A percentile compares a stretch with the other conserved stretches of the same genome.
Evolutionary conservation across 2,888 invertebrate genomes (phyloP).

Genomic region (Tipula confusa): DNA sequence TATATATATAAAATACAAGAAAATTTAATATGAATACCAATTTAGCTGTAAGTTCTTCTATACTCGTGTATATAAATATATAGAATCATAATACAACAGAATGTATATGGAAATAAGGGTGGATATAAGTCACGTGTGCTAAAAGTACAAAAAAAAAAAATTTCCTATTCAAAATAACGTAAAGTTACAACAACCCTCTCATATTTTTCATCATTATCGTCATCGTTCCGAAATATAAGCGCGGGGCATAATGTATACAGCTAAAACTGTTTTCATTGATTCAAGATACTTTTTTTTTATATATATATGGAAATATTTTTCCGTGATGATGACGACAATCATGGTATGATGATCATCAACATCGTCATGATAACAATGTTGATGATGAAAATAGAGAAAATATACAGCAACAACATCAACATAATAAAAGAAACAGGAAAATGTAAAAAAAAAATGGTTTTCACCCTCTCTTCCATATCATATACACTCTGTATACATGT

Average conservation of each 20-base stretch:
- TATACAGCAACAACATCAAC: slow-evolving; percentile 12
- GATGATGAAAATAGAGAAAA: slow-evolving; percentile 25
- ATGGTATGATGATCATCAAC: slow-evolving; percentile 15
- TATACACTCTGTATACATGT: neutral
- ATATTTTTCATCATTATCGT: neutral
- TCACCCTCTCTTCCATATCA: slow-evolving; percentile 3
- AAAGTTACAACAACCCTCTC: slow-evolving; percentile 21
- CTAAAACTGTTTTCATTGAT: neutral
- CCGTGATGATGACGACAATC: slow-evolving; percentile 12
- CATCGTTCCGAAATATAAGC: neutral
- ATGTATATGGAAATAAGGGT: slow-evolving; percentile 3
- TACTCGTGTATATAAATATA: neutral
- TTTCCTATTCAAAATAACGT: neutral
- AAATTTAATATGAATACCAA: slow-evolving; percentile 20
- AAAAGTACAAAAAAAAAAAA: neutral
- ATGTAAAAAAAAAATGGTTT: neutral
- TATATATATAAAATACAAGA: neutral
- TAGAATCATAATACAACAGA: neutral
- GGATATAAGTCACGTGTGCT: slow-evolving; percentile 25
- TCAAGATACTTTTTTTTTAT: neutral
- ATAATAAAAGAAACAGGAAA: slow-evolving; percentile 12
- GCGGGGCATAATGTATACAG: neutral
- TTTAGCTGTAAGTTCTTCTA: neutral
- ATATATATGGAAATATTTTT: neutral
- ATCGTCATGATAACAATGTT: slow-evolving; percentile 25